Base-by-base conservation (phyloP, 2,113 vertebrate species). In the Polypterus bichir region DNA sequence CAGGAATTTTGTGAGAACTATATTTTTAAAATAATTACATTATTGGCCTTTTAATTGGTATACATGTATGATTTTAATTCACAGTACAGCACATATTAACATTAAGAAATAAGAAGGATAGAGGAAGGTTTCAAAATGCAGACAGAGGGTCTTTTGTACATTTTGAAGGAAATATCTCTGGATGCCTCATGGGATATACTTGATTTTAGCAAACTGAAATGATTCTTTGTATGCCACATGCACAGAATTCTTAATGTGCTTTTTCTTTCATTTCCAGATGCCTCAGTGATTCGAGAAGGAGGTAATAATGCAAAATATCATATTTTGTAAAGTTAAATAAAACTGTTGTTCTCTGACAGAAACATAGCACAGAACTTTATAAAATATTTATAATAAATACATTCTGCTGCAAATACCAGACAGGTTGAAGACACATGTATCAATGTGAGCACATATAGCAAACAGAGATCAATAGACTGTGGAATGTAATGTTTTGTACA, bases 281-380 rank as follows among this genome's bases (percentile, higher is more conserved):
- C 88, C 67, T 78, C 80, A 73, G 79, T 89, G 68, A 81, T 85
- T 71, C 82, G 68, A 65, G 83, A 89, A 72, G 79, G 82, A 78
- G 82, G 88, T 76, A 90, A 80, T 82, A 82, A 80, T 62, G 64
- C 5, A 11, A 52, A 48, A 46, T 10, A 47, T 11, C 59, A 7
- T 7, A 44, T 5, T 61, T 11, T 49, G 59, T 64, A 69, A 63
- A 59, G 56, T 57, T 64, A 3, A 7, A 46, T 53, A 64, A 59
- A 65, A 62, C 47, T 0, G 2, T 9, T 49, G 65, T 62, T 63
- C 64, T 70, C 71, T 71, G 62, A 68, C 61, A 6, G 10, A 62
- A 63, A 10, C 64, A 63, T 66, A 67, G 61, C 48, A 61, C 62
- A 57, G 61, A 65, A 45, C 59, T 65, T 57, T 69, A 64, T 61